These are phyloP conservation scores for Phaethornis superciliosus DNA, from an alignment of 2,113 vertebrate genomes.

Conservation along the genomic window DNA sequence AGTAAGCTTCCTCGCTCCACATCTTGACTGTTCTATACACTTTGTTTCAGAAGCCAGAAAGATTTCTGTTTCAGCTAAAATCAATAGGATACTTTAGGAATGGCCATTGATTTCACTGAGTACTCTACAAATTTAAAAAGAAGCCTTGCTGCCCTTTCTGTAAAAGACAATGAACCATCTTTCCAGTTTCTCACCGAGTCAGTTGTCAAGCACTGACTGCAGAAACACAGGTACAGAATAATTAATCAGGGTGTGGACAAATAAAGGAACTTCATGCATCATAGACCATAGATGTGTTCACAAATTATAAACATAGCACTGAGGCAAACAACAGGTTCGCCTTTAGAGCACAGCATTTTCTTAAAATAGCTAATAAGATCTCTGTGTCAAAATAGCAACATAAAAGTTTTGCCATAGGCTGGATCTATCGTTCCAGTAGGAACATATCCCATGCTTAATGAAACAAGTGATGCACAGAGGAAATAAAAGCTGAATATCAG, in stretches of 20 bases:
- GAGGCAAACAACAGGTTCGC: neutral
- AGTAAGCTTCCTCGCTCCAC: neutral
- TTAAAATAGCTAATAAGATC: neutral
- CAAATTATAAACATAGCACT: neutral
- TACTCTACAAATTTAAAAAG: neutral
- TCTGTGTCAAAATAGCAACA: neutral
- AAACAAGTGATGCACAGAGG: neutral
- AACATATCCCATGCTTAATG: neutral
- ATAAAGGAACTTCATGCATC: neutral
- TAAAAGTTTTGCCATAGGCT: neutral
- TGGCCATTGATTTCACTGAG: neutral
- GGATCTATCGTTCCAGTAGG: neutral
- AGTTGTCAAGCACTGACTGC: neutral
- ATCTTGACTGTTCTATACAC: neutral
- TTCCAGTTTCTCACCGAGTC: neutral
- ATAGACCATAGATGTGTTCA: fast-evolving
- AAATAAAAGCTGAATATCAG: neutral
- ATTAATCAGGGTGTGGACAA: neutral
- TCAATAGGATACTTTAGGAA: neutral
- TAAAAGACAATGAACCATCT: neutral
- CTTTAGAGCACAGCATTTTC: neutral
- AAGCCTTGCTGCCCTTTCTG: neutral
- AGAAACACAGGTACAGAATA: neutral
- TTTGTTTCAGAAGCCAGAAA: neutral
- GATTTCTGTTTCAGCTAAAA: neutral